phyloP scores from a whole-genome alignment of 2,113 vertebrate genomes.

The Leiothrix lutea region DNA sequence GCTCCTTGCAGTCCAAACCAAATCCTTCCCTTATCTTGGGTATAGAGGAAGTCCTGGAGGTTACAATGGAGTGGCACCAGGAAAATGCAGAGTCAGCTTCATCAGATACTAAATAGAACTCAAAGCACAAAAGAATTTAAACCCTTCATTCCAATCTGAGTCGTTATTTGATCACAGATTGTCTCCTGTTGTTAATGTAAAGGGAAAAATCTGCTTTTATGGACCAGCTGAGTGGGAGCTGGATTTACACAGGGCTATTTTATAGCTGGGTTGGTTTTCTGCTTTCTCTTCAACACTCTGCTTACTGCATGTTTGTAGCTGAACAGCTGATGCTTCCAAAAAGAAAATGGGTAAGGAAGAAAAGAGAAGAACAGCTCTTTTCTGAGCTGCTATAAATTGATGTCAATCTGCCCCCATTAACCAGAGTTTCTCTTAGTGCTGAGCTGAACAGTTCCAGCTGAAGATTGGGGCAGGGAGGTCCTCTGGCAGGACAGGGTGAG shows the following conservation, averaged over 20 bases:
- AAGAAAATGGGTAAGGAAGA: background rate
- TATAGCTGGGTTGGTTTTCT: background rate
- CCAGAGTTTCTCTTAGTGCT: background rate
- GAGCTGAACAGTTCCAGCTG: background rate
- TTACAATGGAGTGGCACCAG: background rate
- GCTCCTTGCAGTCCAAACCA: background rate
- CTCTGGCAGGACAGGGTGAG: background rate
- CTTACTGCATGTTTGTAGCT: background rate
- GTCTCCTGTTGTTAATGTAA: background rate
- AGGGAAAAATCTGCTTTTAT: background rate
- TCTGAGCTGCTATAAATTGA: background rate
- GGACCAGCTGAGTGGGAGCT: background rate
- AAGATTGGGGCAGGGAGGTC: rapidly evolving
- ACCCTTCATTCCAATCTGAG: background rate
- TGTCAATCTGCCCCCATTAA: background rate
- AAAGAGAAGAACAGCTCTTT: background rate
- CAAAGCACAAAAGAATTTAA: background rate
- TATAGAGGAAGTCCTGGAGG: background rate
- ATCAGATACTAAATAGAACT: background rate
- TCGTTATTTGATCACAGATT: background rate
- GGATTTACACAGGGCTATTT: background rate
- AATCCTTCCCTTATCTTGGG: background rate
- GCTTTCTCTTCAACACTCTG: background rate
- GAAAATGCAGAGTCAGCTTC: background rate
- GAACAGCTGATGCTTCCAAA: background rate